Percentiles rank a stretch among this genome's conserved stretches.
phyloP scores from a whole-genome alignment of 1,140 invertebrate genomes.

The Hylaeus volcanicus region DNA sequence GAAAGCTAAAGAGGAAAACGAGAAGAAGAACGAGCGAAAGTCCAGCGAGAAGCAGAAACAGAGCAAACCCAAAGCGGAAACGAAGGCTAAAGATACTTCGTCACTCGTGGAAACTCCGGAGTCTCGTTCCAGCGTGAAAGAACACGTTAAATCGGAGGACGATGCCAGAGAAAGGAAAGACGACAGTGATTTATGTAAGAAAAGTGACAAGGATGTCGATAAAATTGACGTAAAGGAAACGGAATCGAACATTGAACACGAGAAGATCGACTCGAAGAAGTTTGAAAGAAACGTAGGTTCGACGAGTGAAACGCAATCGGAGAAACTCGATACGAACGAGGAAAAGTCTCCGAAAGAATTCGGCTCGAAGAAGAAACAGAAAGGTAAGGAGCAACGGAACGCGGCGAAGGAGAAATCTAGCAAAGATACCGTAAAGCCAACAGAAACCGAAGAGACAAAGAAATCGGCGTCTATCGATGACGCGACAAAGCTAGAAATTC shows the following conservation, averaged over 20 bases:
- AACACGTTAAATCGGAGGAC: constrained; percentile 54
- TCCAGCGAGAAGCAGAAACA: constrained; percentile 21
- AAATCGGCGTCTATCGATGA: background rate
- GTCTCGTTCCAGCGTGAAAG: constrained; percentile 25
- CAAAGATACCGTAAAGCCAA: background rate
- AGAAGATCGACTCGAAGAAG: background rate
- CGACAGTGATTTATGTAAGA: constrained; percentile 4
- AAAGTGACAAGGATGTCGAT: background rate
- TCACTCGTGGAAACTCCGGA: background rate
- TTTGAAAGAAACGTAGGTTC: background rate
- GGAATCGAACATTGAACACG: background rate
- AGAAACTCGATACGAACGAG: background rate
- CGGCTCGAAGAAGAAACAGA: constrained; percentile 20
- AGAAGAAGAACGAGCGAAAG: constrained; percentile 34
- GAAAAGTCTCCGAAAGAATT: constrained; percentile 32
- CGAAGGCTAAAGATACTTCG: constrained; percentile 28
- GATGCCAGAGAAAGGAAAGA: constrained; percentile 22
- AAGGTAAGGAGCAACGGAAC: constrained; percentile 13
- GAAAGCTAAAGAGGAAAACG: constrained; percentile 25
- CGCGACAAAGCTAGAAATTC: background rate
- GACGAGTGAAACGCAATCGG: background rate
- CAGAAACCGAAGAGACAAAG: background rate
- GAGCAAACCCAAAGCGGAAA: constrained; percentile 20
- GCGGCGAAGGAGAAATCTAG: background rate
- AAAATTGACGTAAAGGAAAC: background rate